These are phyloP conservation scores for Campodea augens DNA, from an alignment of 1,140 invertebrate genomes.

Conservation along the genomic window DNA sequence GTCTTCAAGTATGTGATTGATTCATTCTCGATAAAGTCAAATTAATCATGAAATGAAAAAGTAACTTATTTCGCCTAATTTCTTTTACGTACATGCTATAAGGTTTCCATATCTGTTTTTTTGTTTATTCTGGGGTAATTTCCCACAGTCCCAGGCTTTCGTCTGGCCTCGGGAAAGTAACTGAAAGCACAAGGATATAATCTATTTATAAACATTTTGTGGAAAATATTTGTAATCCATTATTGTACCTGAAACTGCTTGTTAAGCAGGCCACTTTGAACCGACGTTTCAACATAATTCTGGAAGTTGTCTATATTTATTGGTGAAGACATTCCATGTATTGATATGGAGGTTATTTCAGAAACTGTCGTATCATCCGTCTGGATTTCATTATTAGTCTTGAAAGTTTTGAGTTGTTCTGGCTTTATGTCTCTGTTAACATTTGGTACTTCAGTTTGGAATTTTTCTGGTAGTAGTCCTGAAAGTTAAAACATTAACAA, in stretches of 20 bases:
- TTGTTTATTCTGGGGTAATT: constrained; percentile 24
- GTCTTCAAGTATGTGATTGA: too few species aligned
- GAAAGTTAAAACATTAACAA: too few species aligned
- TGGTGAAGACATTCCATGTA: too few species aligned
- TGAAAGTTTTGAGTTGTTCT: too few species aligned
- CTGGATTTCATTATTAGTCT: too few species aligned
- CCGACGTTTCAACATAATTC: background rate
- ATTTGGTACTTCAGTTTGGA: too few species aligned
- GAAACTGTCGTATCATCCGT: too few species aligned
- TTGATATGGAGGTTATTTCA: too few species aligned
- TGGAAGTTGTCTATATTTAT: background rate
- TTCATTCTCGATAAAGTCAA: too few species aligned
- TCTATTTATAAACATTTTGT: background rate
- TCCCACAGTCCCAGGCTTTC: background rate
- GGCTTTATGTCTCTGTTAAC: too few species aligned
- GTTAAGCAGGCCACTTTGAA: background rate
- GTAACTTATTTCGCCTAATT: background rate
- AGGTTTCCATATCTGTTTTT: constrained; percentile 37
- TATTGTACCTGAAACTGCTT: background rate
- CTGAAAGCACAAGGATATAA: background rate
- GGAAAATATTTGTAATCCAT: background rate
- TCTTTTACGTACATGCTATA: constrained; percentile 28
- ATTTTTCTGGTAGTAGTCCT: too few species aligned
- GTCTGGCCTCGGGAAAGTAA: background rate
- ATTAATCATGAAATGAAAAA: too few species aligned